Conservation (phyloP, 2,797 vertebrate species). For the Pelochelys cantorii region DNA sequence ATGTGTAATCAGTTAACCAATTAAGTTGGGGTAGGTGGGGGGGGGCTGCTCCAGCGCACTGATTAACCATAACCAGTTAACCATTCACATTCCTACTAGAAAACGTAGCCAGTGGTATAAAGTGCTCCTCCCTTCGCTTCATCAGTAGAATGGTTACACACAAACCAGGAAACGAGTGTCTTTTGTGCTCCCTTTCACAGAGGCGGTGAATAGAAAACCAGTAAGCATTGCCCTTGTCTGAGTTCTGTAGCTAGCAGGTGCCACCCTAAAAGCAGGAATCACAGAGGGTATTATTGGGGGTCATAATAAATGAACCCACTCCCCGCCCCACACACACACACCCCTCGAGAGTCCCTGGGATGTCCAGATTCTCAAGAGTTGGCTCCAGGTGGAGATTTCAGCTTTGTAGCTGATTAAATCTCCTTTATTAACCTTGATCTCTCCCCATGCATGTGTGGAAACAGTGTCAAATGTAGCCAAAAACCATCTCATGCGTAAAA, state of each 20-base stretch:
- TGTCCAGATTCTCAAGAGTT: background rate
- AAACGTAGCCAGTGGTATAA: rapidly evolving
- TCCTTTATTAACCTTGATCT: too few relatives aligned
- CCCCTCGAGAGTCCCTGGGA: background rate
- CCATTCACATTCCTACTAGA: too few relatives aligned
- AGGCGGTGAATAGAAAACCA: background rate
- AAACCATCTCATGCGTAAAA: rapidly evolving
- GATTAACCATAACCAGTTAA: too few relatives aligned
- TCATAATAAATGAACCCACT: background rate
- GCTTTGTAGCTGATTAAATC: background rate
- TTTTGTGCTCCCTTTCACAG: background rate
- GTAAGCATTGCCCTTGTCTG: background rate
- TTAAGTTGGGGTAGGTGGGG: too few relatives aligned
- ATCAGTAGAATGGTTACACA: background rate
- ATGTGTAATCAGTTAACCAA: too few relatives aligned
- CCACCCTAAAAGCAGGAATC: background rate
- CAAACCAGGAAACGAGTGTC: rapidly evolving
- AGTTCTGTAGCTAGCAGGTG: background rate
- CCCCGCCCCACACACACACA: background rate
- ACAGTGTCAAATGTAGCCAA: background rate
- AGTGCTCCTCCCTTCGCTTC: background rate
- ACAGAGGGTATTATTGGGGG: too few relatives aligned
- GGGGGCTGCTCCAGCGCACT: too few relatives aligned
- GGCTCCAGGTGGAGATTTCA: rapidly evolving
- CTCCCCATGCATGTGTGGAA: background rate